Evolutionary conservation across 30 jellyfish, hydroid and myxozoan genomes (phyloP).

Genomic region (Pseudorhiza aurosa): DNA sequence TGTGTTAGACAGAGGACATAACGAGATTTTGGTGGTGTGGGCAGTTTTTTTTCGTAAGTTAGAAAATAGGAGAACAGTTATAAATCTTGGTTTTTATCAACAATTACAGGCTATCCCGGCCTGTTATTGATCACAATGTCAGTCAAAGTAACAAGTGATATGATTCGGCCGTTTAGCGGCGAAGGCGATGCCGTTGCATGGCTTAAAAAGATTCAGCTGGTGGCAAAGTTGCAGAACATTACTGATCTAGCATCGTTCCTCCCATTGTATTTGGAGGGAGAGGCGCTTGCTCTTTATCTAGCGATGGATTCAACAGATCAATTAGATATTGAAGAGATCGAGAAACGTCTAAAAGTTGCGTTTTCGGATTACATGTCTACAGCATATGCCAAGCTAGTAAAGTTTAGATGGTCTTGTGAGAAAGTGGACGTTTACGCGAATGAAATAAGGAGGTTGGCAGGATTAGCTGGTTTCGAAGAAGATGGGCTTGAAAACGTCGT

Average conservation of each 20-base stretch:
- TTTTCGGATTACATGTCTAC: constrained; percentile 5
- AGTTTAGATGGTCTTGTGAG: constrained; percentile 23
- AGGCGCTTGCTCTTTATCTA: constrained; percentile 38
- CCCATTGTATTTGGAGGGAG: constrained; percentile 31
- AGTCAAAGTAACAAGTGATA: background rate
- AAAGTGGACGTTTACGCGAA: constrained; percentile 7
- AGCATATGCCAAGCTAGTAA: constrained; percentile 9
- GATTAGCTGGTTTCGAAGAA: constrained; percentile 12
- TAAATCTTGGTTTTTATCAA: too few relatives aligned
- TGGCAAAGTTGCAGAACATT: constrained; percentile 16
- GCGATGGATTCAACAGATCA: constrained; percentile 1
- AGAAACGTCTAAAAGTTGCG: constrained; percentile 7
- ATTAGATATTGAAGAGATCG: background rate
- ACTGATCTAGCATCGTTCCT: constrained; percentile 30
- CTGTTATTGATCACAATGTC: background rate
- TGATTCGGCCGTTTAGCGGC: constrained; percentile 17
- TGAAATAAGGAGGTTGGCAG: constrained; percentile 25
- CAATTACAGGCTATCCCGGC: constrained; percentile 12
- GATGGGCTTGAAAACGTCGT: constrained; percentile 16
- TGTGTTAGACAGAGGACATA: too few relatives aligned
- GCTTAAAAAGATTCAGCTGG: constrained; percentile 28
- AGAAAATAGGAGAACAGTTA: too few relatives aligned
- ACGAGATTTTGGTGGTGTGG: too few relatives aligned
- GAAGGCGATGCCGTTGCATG: constrained; percentile 17
- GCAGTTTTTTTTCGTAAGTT: too few relatives aligned